A percentile compares a stretch with the other conserved stretches of the same genome.
These are phyloP conservation scores for Fundulus diaphanus DNA, from an alignment of 2,797 vertebrate genomes.

Conservation along the genomic window DNA sequence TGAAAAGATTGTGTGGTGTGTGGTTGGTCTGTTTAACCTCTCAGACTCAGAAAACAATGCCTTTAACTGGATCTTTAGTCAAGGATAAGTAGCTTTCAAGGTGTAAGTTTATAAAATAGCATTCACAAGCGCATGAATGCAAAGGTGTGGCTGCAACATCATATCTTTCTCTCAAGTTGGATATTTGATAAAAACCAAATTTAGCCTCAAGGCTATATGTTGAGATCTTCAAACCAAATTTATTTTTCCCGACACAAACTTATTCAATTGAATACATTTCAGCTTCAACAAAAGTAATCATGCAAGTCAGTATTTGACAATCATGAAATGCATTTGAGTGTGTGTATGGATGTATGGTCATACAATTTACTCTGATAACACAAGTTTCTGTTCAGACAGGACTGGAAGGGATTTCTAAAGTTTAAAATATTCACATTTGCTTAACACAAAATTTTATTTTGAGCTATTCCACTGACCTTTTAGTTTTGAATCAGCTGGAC, in stretches of 20 bases:
- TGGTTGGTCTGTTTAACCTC: not conserved
- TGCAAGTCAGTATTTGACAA: not conserved
- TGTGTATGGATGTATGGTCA: not conserved
- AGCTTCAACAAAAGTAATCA: not conserved
- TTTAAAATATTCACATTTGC: not conserved
- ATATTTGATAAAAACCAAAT: not conserved
- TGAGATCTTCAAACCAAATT: not conserved
- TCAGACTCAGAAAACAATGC: not conserved
- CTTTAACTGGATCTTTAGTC: not conserved
- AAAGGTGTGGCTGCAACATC: not conserved
- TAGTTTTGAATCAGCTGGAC: not conserved
- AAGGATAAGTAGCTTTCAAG: not conserved
- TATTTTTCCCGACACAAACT: not conserved
- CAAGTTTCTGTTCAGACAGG: not conserved
- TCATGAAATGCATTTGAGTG: not conserved
- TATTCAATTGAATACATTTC: not conserved
- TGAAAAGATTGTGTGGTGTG: not conserved
- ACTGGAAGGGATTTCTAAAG: not conserved
- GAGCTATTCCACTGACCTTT: no score
- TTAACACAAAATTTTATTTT: not conserved
- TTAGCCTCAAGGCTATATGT: not conserved
- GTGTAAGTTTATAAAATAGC: not conserved
- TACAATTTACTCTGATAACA: not conserved
- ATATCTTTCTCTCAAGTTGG: not conserved
- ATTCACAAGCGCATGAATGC: not conserved